Base-by-base conservation (phyloP, 1,140 invertebrate species). In the Metopolophium dirhodum region DNA sequence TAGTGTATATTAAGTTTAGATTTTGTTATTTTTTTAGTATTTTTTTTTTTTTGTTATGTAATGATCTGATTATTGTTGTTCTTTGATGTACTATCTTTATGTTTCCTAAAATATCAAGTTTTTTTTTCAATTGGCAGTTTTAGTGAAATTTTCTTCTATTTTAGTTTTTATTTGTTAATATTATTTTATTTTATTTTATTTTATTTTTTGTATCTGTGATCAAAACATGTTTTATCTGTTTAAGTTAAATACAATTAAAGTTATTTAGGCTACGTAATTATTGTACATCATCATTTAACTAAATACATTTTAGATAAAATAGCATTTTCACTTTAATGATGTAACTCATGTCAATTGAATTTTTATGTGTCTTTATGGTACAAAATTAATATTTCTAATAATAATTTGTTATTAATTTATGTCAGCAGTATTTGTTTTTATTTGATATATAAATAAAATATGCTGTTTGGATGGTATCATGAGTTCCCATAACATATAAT, bases 311-410 rank as follows among this genome's bases (percentile, higher is more conserved):
- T 68, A 47, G 41, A 90, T 90, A 30, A 45, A 90, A 41, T 68
- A 68, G 30, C 45, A 23, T 57, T 90, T 54, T 90, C 87, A 90
- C 51, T 41, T 90, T n/a, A 61, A 41, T 90, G 51, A 37, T 93
- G 91, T 93, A 93, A 93, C 91, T 86, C 14, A 57, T 93, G 91
- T 93, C 91, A 93, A 93, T 93, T 93, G 49, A 93, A 93, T 93
- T 93, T 82, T 30, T 90, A 90, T 30, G 23, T 90, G 51, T 68
- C 26, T 88, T 68, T 7, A 68, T 90, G 57, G 89, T 90, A 90
- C 89, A 90, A 90, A 90, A 30, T 61, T 26, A 45, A 90, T 35
- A 20, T 41, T 7, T 90, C 30, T 30, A 45, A 41, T 90, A 14
- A 41, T 61, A 7, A 49, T 85, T 54, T 26, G 6, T 61, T 90